These are phyloP conservation scores for Ascidia mentula DNA, from an alignment of 23 tunicate species.

Conservation along the genomic window DNA sequence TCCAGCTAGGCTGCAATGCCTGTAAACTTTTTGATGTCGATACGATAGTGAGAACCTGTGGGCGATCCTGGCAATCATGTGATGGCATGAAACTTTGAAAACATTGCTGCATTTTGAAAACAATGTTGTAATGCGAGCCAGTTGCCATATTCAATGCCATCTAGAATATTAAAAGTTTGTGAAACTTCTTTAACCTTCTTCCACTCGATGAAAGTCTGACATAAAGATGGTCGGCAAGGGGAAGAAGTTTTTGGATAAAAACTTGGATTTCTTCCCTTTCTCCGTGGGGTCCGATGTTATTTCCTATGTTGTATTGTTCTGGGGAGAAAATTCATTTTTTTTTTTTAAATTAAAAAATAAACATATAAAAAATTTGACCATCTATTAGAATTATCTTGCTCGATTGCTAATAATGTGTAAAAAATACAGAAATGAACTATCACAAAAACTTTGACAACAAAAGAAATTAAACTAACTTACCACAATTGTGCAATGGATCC, in stretches of 20 bases:
- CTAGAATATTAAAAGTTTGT: too few species aligned
- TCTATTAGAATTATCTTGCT: not conserved
- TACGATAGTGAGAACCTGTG: too few species aligned
- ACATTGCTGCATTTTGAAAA: too few species aligned
- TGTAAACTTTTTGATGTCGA: too few species aligned
- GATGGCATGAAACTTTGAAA: too few species aligned
- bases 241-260: constrained; percentile 83
- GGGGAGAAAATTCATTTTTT: not conserved
- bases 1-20: too few species aligned
- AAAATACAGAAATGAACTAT: not conserved
- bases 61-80: too few species aligned
- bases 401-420: not conserved
- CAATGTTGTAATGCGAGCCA: too few species aligned
- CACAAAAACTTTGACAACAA: not conserved
- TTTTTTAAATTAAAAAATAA: not conserved
- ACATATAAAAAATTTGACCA: too few species aligned
- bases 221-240: constrained; percentile 54
- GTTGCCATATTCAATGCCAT: too few species aligned
- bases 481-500: constrained; percentile 51
- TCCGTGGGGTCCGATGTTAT: constrained; percentile 96
- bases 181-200: constrained; percentile 24
- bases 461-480: constrained; percentile 20
- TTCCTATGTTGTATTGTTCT: constrained; percentile 48
- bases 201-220: constrained; percentile 75
- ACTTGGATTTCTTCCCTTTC: constrained; percentile 91